Percentiles rank a stretch among this genome's conserved stretches.
These are phyloP conservation scores for Macrotis lagotis DNA, from an alignment of 2,113 vertebrate genomes.

Conservation along the genomic window DNA sequence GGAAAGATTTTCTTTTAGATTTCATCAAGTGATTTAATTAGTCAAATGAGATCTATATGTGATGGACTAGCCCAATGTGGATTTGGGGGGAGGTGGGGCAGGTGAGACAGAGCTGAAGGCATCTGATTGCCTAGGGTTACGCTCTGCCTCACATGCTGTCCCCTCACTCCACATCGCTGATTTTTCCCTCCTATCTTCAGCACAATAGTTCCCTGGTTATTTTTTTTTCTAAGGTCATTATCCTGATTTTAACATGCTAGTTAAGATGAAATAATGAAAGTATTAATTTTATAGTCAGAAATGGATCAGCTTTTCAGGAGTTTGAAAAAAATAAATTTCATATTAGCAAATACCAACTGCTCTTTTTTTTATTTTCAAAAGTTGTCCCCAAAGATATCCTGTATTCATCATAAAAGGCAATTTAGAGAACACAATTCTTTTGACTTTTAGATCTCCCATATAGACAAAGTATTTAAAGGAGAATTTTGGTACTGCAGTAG, in stretches of 20 bases:
- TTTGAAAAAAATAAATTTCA: neutral
- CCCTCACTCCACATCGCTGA: too few relatives aligned
- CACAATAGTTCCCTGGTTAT: neutral
- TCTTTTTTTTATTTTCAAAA: slow-evolving; percentile 1
- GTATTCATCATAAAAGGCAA: slow-evolving; percentile 5
- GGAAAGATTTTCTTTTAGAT: neutral
- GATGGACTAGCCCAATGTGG: neutral
- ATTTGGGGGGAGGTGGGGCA: too few relatives aligned
- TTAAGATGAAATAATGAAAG: slow-evolving; percentile 25
- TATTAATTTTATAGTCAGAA: neutral
- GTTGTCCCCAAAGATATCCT: neutral
- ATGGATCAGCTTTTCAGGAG: neutral
- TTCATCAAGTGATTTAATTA: neutral
- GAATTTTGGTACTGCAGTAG: neutral
- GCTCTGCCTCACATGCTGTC: too few relatives aligned
- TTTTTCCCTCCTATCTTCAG: neutral
- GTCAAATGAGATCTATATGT: neutral
- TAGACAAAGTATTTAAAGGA: neutral
- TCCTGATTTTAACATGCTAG: neutral
- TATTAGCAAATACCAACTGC: slow-evolving; percentile 12
- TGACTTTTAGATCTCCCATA: neutral
- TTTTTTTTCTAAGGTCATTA: neutral
- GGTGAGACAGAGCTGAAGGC: too few relatives aligned
- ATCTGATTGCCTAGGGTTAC: too few relatives aligned
- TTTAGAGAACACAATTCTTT: neutral